A percentile compares a stretch with the other conserved stretches of the same genome.
phyloP scores from a whole-genome alignment of 2,888 invertebrate genomes.

The Ochropleura leucogaster region DNA sequence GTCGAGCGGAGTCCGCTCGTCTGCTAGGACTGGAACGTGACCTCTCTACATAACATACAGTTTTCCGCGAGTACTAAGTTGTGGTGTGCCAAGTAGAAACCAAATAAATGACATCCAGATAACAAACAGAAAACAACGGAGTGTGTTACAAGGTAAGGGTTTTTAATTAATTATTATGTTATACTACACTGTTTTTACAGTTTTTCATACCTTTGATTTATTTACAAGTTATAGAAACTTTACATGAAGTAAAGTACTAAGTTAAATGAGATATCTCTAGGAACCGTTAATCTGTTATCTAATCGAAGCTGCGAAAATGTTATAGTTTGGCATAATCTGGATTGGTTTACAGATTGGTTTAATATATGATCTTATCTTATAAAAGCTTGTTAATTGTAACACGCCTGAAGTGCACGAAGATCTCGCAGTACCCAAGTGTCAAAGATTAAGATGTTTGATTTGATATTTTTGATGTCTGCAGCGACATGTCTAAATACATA shows the following conservation, averaged over 20 bases:
- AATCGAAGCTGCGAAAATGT: neutral
- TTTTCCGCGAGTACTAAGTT: slow-evolving; percentile 69
- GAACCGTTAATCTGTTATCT: neutral
- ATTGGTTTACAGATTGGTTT: neutral
- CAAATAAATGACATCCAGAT: slow-evolving; percentile 74
- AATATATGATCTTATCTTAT: neutral
- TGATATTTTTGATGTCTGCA: neutral
- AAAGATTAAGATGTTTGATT: neutral
- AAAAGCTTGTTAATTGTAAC: neutral
- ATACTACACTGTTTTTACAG: slow-evolving; percentile 4
- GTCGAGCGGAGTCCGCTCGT: slow-evolving; percentile 81
- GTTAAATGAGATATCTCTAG: neutral
- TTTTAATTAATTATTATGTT: slow-evolving; percentile 11
- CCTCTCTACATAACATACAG: slow-evolving; percentile 69
- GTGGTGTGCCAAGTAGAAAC: slow-evolving; percentile 52
- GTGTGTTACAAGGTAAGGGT: slow-evolving; percentile 54
- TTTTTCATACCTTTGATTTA: slow-evolving; percentile 11
- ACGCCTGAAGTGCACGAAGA: neutral
- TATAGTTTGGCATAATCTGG: neutral
- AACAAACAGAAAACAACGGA: slow-evolving; percentile 42
- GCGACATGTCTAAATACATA: neutral
- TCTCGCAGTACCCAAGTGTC: neutral
- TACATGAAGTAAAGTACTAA: slow-evolving; percentile 7
- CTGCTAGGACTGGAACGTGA: slow-evolving; percentile 73
- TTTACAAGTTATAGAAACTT: slow-evolving; percentile 18